Percentiles rank a stretch among this genome's conserved stretches.
phyloP scores from a whole-genome alignment of 2,113 vertebrate genomes.

The Nettapus auritus region DNA sequence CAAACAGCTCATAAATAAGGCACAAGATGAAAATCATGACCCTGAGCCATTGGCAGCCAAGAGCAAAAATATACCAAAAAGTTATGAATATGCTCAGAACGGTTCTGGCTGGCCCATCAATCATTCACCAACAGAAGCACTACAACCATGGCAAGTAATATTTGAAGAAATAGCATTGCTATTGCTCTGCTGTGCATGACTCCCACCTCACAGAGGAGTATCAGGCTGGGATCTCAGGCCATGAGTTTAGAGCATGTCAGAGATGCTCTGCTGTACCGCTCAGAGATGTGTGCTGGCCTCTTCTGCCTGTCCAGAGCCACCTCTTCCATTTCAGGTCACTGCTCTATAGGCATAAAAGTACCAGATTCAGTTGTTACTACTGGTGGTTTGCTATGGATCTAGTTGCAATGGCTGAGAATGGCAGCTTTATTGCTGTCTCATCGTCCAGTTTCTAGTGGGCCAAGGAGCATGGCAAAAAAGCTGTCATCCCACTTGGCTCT shows the following conservation, averaged over 20 bases:
- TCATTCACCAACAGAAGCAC: conserved; percentile 22
- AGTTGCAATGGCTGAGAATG: not conserved
- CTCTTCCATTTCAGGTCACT: not conserved
- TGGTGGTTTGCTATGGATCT: not conserved
- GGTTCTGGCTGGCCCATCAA: conserved; percentile 29
- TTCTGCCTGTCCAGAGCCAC: not conserved
- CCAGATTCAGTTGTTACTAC: not conserved
- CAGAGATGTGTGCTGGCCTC: not conserved
- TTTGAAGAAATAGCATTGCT: not conserved
- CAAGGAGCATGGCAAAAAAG: conserved; percentile 41
- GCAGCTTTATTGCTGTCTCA: conserved; percentile 18
- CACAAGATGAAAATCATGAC: conserved; percentile 24
- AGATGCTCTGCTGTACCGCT: not conserved
- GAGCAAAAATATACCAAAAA: conserved; percentile 42
- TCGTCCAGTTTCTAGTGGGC: conserved; percentile 32
- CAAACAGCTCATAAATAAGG: conserved; percentile 59
- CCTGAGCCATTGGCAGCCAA: conserved; percentile 21
- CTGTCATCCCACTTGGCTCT: conserved; percentile 44
- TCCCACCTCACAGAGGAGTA: not conserved
- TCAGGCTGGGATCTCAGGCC: not conserved
- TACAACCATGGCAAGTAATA: conserved; percentile 4
- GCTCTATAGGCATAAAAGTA: not conserved
- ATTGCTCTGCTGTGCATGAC: not conserved
- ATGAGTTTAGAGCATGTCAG: not conserved
- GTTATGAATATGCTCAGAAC: not conserved